phyloP scores from a whole-genome alignment of 2,888 invertebrate species.

The Eupsilia transversa region DNA sequence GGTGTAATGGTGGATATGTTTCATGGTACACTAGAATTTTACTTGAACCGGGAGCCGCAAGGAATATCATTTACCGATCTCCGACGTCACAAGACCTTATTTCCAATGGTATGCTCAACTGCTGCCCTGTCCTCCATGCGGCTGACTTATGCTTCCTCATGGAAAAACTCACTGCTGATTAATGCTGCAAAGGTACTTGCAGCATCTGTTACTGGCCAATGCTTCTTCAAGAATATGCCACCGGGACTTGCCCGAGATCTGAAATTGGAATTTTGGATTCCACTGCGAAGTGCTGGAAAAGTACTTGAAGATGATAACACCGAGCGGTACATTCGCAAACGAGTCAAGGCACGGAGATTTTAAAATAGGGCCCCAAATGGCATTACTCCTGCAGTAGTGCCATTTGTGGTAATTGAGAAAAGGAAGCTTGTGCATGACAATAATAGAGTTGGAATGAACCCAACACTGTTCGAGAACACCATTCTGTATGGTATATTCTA shows the following conservation, averaged over 20 bases:
- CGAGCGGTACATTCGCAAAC: conserved; percentile 14
- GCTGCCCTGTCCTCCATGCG: conserved; percentile 42
- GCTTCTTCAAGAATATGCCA: conserved; percentile 23
- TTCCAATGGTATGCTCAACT: conserved; percentile 55
- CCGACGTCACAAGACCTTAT: conserved; percentile 26
- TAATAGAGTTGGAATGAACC: conserved; percentile 28
- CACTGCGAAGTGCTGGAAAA: conserved; percentile 33
- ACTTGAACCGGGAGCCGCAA: conserved; percentile 44
- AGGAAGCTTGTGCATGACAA: conserved; percentile 19
- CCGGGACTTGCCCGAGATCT: conserved; percentile 31
- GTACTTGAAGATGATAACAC: not conserved
- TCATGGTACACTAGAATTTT: conserved; percentile 56
- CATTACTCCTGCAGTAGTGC: not conserved
- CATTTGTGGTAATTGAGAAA: conserved; percentile 17
- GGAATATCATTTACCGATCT: conserved; percentile 38
- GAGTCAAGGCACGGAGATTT: conserved; percentile 23
- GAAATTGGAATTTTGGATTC: conserved; percentile 41
- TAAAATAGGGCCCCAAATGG: conserved; percentile 37
- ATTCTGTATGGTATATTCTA: conserved; percentile 17
- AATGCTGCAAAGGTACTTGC: conserved; percentile 49
- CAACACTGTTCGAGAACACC: not conserved
- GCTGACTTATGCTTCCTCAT: conserved; percentile 50
- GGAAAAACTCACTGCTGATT: conserved; percentile 43
- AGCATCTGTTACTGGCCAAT: not conserved
- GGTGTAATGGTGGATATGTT: conserved; percentile 59